These are phyloP conservation scores for Scaptodrosophila latifasciaeformis DNA, from an alignment of 2,888 invertebrate species.

Conservation along the genomic window DNA sequence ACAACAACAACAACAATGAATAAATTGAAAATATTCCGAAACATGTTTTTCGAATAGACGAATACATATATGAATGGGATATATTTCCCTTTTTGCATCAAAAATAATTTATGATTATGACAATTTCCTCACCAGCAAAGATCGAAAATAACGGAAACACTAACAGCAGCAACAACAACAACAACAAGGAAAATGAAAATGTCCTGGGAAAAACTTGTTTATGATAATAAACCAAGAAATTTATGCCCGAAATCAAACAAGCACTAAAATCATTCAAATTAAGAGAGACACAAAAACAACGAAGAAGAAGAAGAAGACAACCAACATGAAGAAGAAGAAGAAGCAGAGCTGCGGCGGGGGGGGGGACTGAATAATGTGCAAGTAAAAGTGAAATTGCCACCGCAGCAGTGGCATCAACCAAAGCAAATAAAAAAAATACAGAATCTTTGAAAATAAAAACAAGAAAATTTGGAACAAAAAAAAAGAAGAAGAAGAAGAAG, in stretches of 20 bases:
- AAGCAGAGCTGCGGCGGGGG: no score
- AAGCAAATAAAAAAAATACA: no score
- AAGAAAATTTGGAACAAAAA: constrained; percentile 2
- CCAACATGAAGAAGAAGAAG: constrained; percentile 20
- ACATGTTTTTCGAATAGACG: constrained; percentile 18
- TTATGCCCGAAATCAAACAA: constrained; percentile 32
- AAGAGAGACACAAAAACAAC: constrained; percentile 34
- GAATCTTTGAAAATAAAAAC: constrained; percentile 4
- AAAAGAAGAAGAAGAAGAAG: constrained; percentile 22
- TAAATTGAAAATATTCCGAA: not conserved
- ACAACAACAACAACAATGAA: no score
- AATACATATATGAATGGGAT: constrained; percentile 24
- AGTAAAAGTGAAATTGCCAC: constrained; percentile 42
- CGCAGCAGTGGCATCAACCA: not conserved
- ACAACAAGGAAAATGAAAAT: constrained; percentile 10
- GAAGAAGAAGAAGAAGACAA: no score
- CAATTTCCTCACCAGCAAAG: not conserved
- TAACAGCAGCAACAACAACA: constrained; percentile 10
- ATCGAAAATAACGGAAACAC: no score
- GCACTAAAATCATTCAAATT: constrained; percentile 54
- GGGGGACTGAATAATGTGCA: constrained; percentile 48
- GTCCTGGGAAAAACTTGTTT: constrained; percentile 4
- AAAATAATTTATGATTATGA: constrained; percentile 41
- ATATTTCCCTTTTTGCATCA: not conserved
- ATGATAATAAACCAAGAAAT: constrained; percentile 56